A percentile compares a stretch with the other conserved stretches of the same genome.
These are phyloP conservation scores for Tupaia tana DNA, from an alignment of 2,113 vertebrate species.

Conservation along the genomic window DNA sequence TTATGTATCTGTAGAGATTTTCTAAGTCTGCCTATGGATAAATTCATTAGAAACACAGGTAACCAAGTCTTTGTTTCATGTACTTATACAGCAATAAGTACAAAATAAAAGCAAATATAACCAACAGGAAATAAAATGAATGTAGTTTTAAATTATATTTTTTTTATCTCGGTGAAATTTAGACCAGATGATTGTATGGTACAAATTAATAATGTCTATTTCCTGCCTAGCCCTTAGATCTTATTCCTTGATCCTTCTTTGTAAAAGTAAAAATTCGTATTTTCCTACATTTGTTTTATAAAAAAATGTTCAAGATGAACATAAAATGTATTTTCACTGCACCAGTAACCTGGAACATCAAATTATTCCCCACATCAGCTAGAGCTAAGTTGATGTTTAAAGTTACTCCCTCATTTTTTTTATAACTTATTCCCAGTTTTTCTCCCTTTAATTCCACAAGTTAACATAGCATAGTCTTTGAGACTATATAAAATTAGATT, in stretches of 20 bases:
- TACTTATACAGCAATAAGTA: not conserved
- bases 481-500: not conserved
- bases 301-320: not conserved
- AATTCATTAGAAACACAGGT: not conserved
- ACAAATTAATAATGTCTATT: not conserved
- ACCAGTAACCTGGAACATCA: not conserved
- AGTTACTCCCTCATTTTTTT: not conserved
- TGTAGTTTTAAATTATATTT: not conserved
- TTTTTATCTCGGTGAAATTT: not conserved
- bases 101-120: not conserved
- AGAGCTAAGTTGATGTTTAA: not conserved
- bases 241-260: not conserved
- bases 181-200: not conserved
- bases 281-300: not conserved
- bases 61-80: not conserved
- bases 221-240: not conserved
- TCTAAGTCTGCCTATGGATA: not conserved
- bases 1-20: not conserved
- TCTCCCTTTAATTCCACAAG: not conserved
- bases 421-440: not conserved
- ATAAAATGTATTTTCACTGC: not conserved
- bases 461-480: not conserved
- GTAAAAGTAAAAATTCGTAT: not conserved
- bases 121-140: not conserved
- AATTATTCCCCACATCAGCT: not conserved